Percentiles rank a stretch among this genome's conserved stretches.
Conservation (phyloP, 1,140 invertebrate genomes). For the Oppia nitens region DNA sequence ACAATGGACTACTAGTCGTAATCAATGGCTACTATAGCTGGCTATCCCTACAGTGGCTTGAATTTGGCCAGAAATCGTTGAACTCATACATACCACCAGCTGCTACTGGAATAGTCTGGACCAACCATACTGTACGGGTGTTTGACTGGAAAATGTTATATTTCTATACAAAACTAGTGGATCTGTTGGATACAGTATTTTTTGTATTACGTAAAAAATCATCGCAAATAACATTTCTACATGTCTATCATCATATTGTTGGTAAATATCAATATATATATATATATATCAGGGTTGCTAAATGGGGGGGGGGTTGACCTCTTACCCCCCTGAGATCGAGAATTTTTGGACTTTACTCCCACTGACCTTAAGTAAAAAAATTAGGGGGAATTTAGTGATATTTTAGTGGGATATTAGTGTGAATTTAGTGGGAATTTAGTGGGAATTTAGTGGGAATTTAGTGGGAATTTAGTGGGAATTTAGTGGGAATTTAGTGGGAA, state of each 20-base stretch:
- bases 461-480: too few species aligned
- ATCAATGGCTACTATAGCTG: neutral
- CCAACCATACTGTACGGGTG: neutral
- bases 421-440: too few species aligned
- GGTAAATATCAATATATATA: too few species aligned
- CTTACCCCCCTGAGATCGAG: too few species aligned
- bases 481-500: too few species aligned
- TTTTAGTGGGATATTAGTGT: too few species aligned
- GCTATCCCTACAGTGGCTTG: neutral
- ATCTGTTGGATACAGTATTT: constrained; percentile 25
- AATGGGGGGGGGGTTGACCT: too few species aligned
- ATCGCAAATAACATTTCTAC: constrained; percentile 52
- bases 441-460: too few species aligned
- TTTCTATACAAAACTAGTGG: neutral
- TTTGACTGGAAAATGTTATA: neutral
- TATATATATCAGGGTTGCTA: too few species aligned
- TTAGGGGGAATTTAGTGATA: too few species aligned
- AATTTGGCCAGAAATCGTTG: neutral
- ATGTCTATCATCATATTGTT: constrained; percentile 49
- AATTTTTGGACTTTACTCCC: too few species aligned
- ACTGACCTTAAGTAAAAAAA: too few species aligned
- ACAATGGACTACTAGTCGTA: constrained; percentile 23
- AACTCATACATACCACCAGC: neutral
- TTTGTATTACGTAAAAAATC: constrained; percentile 51
- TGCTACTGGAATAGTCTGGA: neutral